phyloP scores from a whole-genome alignment of 1,140 invertebrate species.

The Drosophila lacteicornis region DNA sequence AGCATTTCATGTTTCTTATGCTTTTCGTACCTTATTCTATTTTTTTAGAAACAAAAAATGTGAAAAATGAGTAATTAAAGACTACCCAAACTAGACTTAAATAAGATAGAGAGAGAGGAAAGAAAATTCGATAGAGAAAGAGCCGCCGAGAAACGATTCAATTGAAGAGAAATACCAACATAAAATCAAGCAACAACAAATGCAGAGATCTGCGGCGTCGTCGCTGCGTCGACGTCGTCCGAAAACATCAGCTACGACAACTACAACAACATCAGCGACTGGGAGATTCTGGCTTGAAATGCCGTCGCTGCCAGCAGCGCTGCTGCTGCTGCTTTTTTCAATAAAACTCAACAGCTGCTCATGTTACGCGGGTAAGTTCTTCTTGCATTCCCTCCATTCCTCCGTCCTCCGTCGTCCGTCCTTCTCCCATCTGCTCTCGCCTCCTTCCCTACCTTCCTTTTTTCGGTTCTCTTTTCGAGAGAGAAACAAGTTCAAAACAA shows the following conservation, averaged over 20 bases:
- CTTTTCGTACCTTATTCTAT: conserved; percentile 21
- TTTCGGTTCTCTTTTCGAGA: conserved; percentile 25
- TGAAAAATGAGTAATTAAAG: conserved; percentile 36
- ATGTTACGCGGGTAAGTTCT: conserved; percentile 80
- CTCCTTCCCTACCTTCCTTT: conserved; percentile 3
- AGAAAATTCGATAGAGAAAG: conserved; percentile 19
- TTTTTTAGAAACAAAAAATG: conserved; percentile 33
- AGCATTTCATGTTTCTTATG: conserved; percentile 39
- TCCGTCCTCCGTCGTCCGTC: not conserved
- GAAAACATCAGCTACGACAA: conserved; percentile 16
- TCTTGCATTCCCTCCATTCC: conserved; percentile 27
- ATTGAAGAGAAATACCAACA: conserved; percentile 32
- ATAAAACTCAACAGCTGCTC: conserved; percentile 69
- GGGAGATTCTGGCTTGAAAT: conserved; percentile 55
- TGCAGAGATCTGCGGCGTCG: conserved; percentile 72
- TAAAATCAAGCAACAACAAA: conserved; percentile 55
- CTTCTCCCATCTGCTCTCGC: not conserved
- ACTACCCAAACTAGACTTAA: conserved; percentile 34
- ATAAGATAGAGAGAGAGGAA: conserved; percentile 16
- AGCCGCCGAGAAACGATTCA: conserved; percentile 12
- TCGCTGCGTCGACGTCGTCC: conserved; percentile 65
- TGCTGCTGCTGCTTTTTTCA: conserved; percentile 49
- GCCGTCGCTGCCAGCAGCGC: conserved; percentile 44
- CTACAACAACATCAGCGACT: conserved; percentile 7
- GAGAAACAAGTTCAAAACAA: conserved; percentile 75